Percentiles rank a stretch among this genome's conserved stretches.
Evolutionary conservation across 2,113 vertebrate genomes (phyloP).

Genomic region (Rhynchomys soricoides): DNA sequence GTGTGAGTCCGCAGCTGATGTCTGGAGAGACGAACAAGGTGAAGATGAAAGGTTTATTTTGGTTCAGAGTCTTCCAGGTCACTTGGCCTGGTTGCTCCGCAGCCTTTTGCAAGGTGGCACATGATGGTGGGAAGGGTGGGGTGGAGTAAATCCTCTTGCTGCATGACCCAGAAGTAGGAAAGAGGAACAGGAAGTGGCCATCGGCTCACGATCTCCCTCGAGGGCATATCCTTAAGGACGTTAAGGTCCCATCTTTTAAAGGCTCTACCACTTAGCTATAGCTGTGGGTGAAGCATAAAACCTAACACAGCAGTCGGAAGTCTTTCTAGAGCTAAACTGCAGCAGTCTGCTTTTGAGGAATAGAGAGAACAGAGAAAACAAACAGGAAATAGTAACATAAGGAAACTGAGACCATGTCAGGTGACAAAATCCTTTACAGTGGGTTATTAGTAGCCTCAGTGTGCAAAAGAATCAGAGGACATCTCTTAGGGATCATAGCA

Average conservation of each 20-base stretch:
- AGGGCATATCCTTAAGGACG: neutral
- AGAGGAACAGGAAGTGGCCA: neutral
- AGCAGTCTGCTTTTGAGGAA: neutral
- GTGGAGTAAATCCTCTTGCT: neutral
- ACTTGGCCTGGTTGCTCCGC: neutral
- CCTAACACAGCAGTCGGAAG: neutral
- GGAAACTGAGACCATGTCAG: neutral
- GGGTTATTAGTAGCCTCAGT: neutral
- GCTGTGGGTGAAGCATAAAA: neutral
- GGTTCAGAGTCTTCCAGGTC: neutral
- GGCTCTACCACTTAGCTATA: neutral
- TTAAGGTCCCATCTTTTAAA: neutral
- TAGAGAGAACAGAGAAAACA: neutral
- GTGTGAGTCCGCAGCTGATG: neutral
- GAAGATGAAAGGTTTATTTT: neutral
- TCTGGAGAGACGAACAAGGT: neutral
- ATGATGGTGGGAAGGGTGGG: neutral
- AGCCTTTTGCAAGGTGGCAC: neutral
- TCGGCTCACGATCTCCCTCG: neutral
- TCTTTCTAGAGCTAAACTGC: neutral
- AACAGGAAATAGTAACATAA: neutral
- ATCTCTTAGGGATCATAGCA: neutral
- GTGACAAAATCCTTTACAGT: neutral
- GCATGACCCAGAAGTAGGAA: neutral
- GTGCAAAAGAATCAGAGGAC: neutral